Evolutionary conservation across 1,140 invertebrate species (phyloP).

Genomic region (Sycophila sp.): DNA sequence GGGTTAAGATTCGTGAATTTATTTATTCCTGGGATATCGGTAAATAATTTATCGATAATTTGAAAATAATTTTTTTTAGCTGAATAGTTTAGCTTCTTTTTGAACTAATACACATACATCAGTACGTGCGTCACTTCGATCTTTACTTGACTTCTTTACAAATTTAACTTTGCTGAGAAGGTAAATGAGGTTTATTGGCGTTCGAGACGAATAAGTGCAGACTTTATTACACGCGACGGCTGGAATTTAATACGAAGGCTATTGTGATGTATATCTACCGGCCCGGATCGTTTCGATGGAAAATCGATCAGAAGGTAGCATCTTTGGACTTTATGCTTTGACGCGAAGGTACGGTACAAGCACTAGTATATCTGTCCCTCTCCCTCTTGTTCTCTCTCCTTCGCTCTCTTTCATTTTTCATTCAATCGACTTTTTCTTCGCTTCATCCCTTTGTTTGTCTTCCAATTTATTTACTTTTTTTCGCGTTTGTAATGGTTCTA

Average conservation of each 20-base stretch:
- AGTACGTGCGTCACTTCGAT: no score
- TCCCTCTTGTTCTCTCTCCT: slow-evolving; percentile 17
- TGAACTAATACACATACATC: no score
- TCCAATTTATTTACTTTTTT: no score
- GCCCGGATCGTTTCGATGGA: slow-evolving; percentile 28
- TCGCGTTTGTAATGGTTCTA: neutral
- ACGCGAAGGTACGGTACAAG: slow-evolving; percentile 47
- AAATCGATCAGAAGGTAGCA: slow-evolving; percentile 61
- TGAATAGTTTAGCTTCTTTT: no score
- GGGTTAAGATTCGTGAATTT: no score
- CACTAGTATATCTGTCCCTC: neutral
- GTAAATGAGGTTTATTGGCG: no score
- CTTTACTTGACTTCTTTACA: no score
- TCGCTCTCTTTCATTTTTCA: slow-evolving; percentile 31
- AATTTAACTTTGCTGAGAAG: no score
- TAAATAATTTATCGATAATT: no score
- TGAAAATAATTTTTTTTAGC: no score
- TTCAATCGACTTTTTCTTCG: slow-evolving; percentile 26
- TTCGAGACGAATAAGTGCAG: slow-evolving; percentile 43
- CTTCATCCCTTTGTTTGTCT: neutral
- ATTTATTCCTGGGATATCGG: no score
- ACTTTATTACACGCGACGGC: slow-evolving; percentile 50
- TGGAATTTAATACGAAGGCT: slow-evolving; percentile 56
- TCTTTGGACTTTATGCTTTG: slow-evolving; percentile 57
- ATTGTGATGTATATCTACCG: slow-evolving; percentile 54